Percentiles rank a stretch among this genome's conserved stretches.
These are phyloP conservation scores for Dicerorhinus sumatrensis DNA, from an alignment of 2,113 vertebrate genomes.

Conservation along the genomic window DNA sequence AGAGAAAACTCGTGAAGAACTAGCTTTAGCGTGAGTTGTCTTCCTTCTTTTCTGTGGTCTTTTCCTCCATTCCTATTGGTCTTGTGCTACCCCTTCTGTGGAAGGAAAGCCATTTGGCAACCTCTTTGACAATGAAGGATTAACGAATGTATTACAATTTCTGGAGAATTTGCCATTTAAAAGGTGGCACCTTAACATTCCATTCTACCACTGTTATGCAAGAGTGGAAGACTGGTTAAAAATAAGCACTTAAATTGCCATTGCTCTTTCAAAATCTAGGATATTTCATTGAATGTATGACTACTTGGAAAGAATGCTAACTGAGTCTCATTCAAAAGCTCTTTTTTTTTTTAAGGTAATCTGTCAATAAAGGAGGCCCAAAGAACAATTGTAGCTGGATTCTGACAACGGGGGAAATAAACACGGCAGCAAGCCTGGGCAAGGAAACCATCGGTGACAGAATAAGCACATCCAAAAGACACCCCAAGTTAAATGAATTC, in stretches of 20 bases:
- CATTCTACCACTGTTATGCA: background rate
- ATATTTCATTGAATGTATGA: background rate
- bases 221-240: background rate
- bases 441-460: background rate
- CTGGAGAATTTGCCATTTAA: background rate
- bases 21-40: too few species aligned
- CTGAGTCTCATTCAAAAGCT: background rate
- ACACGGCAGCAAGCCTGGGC: background rate
- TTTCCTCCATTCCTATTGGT: background rate
- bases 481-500: background rate
- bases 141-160: background rate
- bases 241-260: background rate
- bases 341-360: background rate
- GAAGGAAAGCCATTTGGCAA: background rate
- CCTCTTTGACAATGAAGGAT: background rate
- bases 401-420: background rate
- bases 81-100: background rate
- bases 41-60: background rate
- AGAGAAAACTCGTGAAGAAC: background rate
- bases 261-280: constrained; percentile 21
- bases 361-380: background rate
- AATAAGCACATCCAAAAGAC: background rate
- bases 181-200: background rate
- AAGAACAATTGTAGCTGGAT: background rate
- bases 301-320: background rate